phyloP scores from a whole-genome alignment of 2,888 invertebrate species.

The Schizaphis graminum region DNA sequence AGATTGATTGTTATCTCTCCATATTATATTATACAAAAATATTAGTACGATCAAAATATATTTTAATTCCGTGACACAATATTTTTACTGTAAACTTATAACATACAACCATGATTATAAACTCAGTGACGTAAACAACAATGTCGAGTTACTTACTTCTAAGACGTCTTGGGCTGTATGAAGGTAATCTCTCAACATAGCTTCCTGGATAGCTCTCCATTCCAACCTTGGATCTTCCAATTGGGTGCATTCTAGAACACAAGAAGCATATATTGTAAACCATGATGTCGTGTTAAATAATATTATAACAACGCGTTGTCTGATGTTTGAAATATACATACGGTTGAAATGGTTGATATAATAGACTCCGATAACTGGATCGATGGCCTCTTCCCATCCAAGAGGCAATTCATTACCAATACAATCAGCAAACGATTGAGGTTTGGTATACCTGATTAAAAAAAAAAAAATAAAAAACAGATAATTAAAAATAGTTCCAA shows the following conservation, averaged over 20 bases:
- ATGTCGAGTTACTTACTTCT: slow-evolving; percentile 77
- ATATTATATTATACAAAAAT: slow-evolving; percentile 34
- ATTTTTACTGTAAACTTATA: slow-evolving; percentile 35
- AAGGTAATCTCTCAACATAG: slow-evolving; percentile 96
- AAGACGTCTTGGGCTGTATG: slow-evolving; percentile 95
- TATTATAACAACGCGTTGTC: neutral
- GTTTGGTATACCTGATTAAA: slow-evolving; percentile 88
- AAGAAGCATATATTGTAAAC: slow-evolving; percentile 6
- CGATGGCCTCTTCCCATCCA: slow-evolving; percentile 97
- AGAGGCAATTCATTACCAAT: slow-evolving; percentile 96
- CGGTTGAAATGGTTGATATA: slow-evolving; percentile 97
- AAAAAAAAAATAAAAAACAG: neutral
- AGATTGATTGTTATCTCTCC: slow-evolving; percentile 5
- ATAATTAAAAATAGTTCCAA: neutral
- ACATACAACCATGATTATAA: neutral
- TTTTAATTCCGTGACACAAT: slow-evolving; percentile 50
- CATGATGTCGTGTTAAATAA: neutral
- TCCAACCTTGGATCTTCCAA: slow-evolving; percentile 96
- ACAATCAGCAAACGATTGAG: slow-evolving; percentile 97
- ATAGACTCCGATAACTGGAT: slow-evolving; percentile 94
- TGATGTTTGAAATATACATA: slow-evolving; percentile 74
- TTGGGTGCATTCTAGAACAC: slow-evolving; percentile 89
- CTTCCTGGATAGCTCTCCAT: slow-evolving; percentile 97
- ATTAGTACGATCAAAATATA: slow-evolving; percentile 58
- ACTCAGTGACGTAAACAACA: neutral